Evolutionary conservation across 1,140 invertebrate species (phyloP).

Genomic region (Drosophila navojoa): DNA sequence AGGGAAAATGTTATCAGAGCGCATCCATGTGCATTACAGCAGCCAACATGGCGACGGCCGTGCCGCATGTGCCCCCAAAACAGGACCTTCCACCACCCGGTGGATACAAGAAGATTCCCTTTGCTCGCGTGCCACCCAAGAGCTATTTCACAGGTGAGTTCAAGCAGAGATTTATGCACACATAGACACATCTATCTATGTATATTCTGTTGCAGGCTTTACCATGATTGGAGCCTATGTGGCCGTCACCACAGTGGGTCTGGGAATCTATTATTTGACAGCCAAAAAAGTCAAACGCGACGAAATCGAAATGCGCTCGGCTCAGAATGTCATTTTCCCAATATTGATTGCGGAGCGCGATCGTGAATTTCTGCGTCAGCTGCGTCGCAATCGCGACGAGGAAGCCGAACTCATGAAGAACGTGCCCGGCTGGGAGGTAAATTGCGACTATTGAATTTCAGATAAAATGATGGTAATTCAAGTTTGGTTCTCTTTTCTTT

Average conservation of each 20-base stretch:
- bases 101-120: slow-evolving; percentile 91
- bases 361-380: slow-evolving; percentile 91
- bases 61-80: slow-evolving; percentile 78
- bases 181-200: not conserved
- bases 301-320: slow-evolving; percentile 90
- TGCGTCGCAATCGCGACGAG: slow-evolving; percentile 91
- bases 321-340: slow-evolving; percentile 89
- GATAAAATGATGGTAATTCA: not conserved
- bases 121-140: slow-evolving; percentile 89
- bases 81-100: slow-evolving; percentile 95
- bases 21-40: slow-evolving; percentile 27
- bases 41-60: slow-evolving; percentile 69
- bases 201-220: slow-evolving; percentile 83
- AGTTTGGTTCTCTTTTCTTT: slow-evolving; percentile 9
- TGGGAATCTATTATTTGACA: slow-evolving; percentile 86
- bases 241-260: slow-evolving; percentile 85
- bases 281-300: slow-evolving; percentile 85
- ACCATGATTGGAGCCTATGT: slow-evolving; percentile 86
- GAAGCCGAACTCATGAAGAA: slow-evolving; percentile 94
- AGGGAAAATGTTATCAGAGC: not conserved
- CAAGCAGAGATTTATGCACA: too few species aligned
- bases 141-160: slow-evolving; percentile 88
- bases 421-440: slow-evolving; percentile 92
- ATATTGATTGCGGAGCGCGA: slow-evolving; percentile 92
- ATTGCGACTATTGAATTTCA: not conserved